Base-by-base conservation (phyloP, 2,888 invertebrate genomes). In the Cosmia trapezina region DNA sequence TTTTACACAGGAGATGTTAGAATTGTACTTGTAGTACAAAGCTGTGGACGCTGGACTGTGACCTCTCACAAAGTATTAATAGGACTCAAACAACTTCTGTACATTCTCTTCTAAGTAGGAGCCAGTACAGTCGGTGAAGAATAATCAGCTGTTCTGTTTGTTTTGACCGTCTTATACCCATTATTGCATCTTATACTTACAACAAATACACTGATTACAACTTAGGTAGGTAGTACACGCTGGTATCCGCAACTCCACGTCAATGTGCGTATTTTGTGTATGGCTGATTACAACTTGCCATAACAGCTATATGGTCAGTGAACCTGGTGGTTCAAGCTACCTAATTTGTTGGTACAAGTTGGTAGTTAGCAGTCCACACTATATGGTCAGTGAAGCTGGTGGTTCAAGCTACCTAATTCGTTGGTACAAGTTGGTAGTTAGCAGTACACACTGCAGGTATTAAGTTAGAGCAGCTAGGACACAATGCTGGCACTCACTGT, bases 401-500 rank as follows among this genome's bases (percentile, higher is more conserved):
- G 22, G 19, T 37, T 43, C 0, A 0, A 14, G 19, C 14, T 28
- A 14, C 14, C 28, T 11, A 9, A 37, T 28, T 14, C 22, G 33
- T 22, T 43, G 43, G 33, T 33, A 43, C 4, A 7, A 33, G n/a
- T 22, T 49, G 12, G 0, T 1, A 51, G 11, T 1, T n/a, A 9
- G 5, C 1, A 49, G 33, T 74, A 8, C 19, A 62, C 2, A 43
- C 41, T 41, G n/a, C 7, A 54, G 59, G 41, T 28, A 8, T 9
- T 2, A 57, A 51, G 54, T 33, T 37, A 61, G 17, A 49, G 28
- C 28, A 56, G 47, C 11, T 37, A 53, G 37, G 79, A 53, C 51
- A 66, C 12, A 57, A 51, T n/a, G n/a, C 37, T 41, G 37, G 54
- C 61, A 97, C 98, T 97, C 95, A 99, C 99, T 99, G 93, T 99